Percentiles rank a stretch among this genome's conserved stretches.
These are phyloP conservation scores for Chymomyza costata DNA, from an alignment of 1,140 invertebrate species.

Conservation along the genomic window DNA sequence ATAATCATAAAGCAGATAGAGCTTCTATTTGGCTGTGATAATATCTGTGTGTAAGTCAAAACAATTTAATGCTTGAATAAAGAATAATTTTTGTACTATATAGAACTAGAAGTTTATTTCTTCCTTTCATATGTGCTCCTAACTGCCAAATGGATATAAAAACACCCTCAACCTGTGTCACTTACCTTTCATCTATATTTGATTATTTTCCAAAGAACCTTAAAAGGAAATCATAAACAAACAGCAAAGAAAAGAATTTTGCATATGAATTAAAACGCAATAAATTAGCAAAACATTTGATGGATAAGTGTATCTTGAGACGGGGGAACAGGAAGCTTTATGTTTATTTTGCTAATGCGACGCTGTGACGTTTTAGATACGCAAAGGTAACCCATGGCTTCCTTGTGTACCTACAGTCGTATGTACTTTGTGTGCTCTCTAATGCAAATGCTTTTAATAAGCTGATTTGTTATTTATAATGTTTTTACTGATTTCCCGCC, in stretches of 20 bases:
- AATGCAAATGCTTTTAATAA: constrained; percentile 56
- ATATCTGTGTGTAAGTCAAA: constrained; percentile 60
- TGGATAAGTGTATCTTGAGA: not conserved
- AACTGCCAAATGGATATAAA: constrained; percentile 28
- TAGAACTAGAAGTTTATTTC: not conserved
- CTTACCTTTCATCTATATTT: constrained; percentile 50
- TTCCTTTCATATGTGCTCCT: constrained; percentile 35
- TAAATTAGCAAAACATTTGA: constrained; percentile 56
- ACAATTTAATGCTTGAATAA: constrained; percentile 73
- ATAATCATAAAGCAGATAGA: constrained; percentile 60
- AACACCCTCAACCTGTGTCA: not conserved
- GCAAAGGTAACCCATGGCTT: constrained; percentile 6
- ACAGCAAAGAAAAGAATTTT: constrained; percentile 34
- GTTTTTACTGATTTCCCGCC: constrained; percentile 50
- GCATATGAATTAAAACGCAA: constrained; percentile 74
- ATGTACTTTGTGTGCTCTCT: not conserved
- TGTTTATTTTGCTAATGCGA: constrained; percentile 50
- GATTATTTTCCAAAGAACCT: constrained; percentile 60
- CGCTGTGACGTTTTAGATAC: no score
- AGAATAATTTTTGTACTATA: constrained; percentile 56
- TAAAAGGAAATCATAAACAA: constrained; percentile 30
- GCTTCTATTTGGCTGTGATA: constrained; percentile 37
- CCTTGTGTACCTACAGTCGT: not conserved
- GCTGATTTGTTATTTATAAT: constrained; percentile 70
- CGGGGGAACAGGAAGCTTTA: constrained; percentile 11